A percentile compares a stretch with the other conserved stretches of the same genome.
Evolutionary conservation across 2,797 vertebrate species (phyloP).

Genomic region (Anomalospiza imberbis): DNA sequence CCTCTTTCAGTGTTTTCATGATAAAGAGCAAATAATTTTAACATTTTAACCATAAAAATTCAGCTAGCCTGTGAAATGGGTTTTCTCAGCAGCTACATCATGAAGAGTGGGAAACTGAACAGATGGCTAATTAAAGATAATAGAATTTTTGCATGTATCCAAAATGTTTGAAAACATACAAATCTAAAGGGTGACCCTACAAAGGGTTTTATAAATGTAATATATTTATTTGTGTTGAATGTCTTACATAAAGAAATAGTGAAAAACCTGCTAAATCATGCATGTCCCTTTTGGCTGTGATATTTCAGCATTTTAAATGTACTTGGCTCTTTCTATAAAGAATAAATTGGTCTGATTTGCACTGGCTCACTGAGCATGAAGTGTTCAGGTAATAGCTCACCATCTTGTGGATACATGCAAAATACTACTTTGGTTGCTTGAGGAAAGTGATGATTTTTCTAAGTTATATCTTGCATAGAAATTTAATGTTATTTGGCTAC

Average conservation of each 20-base stretch:
- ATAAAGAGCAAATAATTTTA: background rate
- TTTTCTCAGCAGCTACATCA: background rate
- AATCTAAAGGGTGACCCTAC: background rate
- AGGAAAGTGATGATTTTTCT: background rate
- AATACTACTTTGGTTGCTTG: background rate
- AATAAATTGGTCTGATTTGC: background rate
- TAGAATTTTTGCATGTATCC: background rate
- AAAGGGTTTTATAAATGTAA: background rate
- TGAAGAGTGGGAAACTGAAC: background rate
- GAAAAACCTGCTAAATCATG: background rate
- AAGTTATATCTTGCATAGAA: background rate
- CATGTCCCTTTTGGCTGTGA: background rate
- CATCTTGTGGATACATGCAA: background rate
- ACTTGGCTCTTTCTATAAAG: background rate
- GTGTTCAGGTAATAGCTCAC: background rate
- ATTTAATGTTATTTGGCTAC: background rate
- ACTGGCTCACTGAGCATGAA: background rate
- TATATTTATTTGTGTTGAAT: background rate
- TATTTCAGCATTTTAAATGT: background rate
- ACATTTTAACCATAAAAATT: background rate
- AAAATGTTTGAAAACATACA: background rate
- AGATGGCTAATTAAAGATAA: conserved; percentile 18
- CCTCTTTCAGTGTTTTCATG: background rate
- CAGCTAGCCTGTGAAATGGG: background rate
- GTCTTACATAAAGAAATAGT: background rate